Evolutionary conservation across 2,888 invertebrate species (phyloP), one percentile per base, ranked within the genome.

Genomic region (Drosophila diplacantha): DNA sequence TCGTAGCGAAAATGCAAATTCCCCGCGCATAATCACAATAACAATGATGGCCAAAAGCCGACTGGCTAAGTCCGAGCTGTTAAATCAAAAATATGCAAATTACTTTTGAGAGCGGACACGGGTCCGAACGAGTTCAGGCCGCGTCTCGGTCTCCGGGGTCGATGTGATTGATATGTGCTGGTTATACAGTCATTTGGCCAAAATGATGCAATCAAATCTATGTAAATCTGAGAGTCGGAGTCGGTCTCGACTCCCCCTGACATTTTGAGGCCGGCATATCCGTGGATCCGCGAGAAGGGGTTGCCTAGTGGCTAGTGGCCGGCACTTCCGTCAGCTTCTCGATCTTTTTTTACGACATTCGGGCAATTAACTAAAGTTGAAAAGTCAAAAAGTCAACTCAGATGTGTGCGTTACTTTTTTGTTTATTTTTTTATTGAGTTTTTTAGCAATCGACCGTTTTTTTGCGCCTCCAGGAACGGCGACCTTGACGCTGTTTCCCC

Each of bases 81-180:
- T 85, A 84, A 82, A 81, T 81, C 73, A 85, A 81, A 83, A 82
- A 83, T 78, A 78, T 83, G 84, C 81, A 83, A 84, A 84, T 85
- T 66, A 71, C 72, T 39, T 51, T 57, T 38, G 65, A 74, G 75
- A 71, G 69, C 69, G 55, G 67, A 74, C 75, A 69, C 78, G 59
- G 56, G 59, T 51, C 50, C 47, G 51, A 59, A 49, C 35, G 35
- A 69, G 63, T 46, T 63, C 44, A 32, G 39, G 24, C 35, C 34
- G 32, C 20, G 41, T 14, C 24, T 46, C 44, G 29, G 20, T 31
- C 31, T 31, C 44, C 20, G 67, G 41, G 54, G 39, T 41, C 49
- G 63, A 55, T 65, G 55, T 77, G 77, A 77, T 77, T 82, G 77
- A 77, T 77, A 74, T 77, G 77, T 77, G 82, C 74, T 76, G 82